Base-by-base conservation (phyloP, 2,888 invertebrate genomes). In the Cloeon dipterum region DNA sequence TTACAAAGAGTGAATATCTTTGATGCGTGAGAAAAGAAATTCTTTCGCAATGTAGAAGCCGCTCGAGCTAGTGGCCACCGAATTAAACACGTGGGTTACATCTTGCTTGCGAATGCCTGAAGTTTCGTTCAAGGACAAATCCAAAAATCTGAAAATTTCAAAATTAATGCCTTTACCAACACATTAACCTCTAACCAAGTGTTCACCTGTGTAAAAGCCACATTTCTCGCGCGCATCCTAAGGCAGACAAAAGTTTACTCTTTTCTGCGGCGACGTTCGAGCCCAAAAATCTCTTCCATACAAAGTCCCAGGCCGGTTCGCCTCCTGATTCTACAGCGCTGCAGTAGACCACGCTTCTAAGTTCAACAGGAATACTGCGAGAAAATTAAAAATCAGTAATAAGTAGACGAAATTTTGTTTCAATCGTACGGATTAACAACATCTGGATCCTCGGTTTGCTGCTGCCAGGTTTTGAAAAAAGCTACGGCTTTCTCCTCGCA, bases 231-330 rank as follows among this genome's bases (percentile, higher is more conserved):
- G 81, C 74, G 49, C 91, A 91, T 0, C 83, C 81, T 11, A 93
- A 59, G 0, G 82, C 76, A 4, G 65, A 66, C 11, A 89, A 60
- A 8, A 91, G 57, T 7, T 75, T 61, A 44, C 75, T 76, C 46
- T 82, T 71, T 52, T 91, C 89, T 0, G 68, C 60, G 1, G 67
- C 68, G 0, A 82, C 74, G 42, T 74, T 74, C 3, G 81, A 70
- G 3, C 66, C 67, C 26, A 67, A 53, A 52, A 81, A 89, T 20
- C 77, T 64, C 34, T 77, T 64, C 71, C 83, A 86, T 1, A 78
- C 74, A 52, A 89, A 91, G 42, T 78, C 68, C 91, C 91, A 93
- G 50, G 88, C 86, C 1, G 66, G 62, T 44, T 77, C 73, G 0
- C 78, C 77, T 1, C 91, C 91, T 7, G 75, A 68, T 39, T 72